Evolutionary conservation across 2,888 invertebrate genomes (phyloP).

Genomic region (Flexamia atlantica): DNA sequence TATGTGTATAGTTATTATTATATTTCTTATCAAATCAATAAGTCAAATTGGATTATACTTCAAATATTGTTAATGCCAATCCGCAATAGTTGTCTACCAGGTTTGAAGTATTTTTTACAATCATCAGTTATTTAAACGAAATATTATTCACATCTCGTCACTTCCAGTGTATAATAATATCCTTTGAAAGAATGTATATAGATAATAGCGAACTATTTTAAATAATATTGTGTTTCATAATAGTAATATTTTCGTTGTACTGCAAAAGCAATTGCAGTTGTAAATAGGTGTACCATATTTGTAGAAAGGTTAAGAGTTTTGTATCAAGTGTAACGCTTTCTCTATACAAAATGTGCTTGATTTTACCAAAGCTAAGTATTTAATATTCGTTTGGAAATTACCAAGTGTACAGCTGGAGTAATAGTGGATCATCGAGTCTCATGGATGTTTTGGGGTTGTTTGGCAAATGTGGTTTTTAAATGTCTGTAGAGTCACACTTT

Average conservation of each 20-base stretch:
- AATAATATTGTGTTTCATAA: not conserved
- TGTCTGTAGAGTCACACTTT: conserved; percentile 12
- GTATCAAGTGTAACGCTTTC: conserved; percentile 50
- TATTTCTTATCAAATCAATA: too few species aligned
- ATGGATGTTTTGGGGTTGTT: conserved; percentile 11
- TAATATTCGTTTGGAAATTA: conserved; percentile 46
- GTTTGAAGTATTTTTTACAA: not conserved
- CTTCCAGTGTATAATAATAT: conserved; percentile 3
- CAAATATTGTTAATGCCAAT: too few species aligned
- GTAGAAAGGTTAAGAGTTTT: conserved; percentile 51
- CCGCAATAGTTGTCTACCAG: too few species aligned
- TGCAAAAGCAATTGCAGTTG: conserved; percentile 27
- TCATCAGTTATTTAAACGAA: not conserved
- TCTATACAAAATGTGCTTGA: conserved; percentile 48
- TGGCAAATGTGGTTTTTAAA: conserved; percentile 35
- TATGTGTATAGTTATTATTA: too few species aligned
- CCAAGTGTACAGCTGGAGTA: conserved; percentile 6
- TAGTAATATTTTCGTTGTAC: conserved; percentile 16
- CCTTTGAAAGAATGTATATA: not conserved
- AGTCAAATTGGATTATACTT: too few species aligned
- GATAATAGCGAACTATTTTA: conserved; percentile 17
- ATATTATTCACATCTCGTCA: not conserved
- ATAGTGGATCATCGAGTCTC: conserved; percentile 16
- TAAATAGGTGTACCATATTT: conserved; percentile 42
- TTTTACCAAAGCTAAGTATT: conserved; percentile 55